Percentiles rank a stretch among this genome's conserved stretches.
Conservation (phyloP, 2,888 invertebrate genomes). For the Ephialtes manifestator region DNA sequence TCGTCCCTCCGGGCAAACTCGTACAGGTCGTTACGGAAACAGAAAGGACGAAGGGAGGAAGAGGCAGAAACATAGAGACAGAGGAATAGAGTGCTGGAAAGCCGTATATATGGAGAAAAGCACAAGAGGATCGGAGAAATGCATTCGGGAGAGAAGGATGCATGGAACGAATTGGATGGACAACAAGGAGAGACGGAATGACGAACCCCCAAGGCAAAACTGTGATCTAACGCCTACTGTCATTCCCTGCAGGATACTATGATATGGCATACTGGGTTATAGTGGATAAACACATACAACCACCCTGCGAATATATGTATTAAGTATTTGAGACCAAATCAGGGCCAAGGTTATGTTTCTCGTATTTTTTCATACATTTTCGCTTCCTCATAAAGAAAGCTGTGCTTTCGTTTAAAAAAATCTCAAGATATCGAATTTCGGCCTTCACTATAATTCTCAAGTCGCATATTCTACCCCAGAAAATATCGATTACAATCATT, state of each 20-base stretch:
- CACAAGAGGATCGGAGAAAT: slow-evolving; percentile 37
- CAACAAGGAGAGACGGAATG: slow-evolving; percentile 48
- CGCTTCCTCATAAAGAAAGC: no score
- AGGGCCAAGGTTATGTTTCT: no score
- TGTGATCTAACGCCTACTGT: slow-evolving; percentile 38
- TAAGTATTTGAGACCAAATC: no score
- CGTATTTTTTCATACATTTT: no score
- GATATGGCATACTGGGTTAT: no score
- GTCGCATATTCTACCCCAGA: no score
- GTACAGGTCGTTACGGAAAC: slow-evolving; percentile 60
- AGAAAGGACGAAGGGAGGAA: slow-evolving; percentile 60
- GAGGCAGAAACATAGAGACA: slow-evolving; percentile 18
- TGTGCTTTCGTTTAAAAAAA: no score
- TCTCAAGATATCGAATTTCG: no score
- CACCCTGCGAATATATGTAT: not conserved
- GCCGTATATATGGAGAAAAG: slow-evolving; percentile 27
- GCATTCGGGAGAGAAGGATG: slow-evolving; percentile 43
- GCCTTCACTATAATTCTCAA: no score
- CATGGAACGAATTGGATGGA: slow-evolving; percentile 46
- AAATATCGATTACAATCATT: no score
- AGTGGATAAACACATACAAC: no score
- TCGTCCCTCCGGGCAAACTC: slow-evolving; percentile 49
- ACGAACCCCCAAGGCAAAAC: slow-evolving; percentile 12
- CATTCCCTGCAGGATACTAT: not conserved
- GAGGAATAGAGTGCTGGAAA: slow-evolving; percentile 39